A percentile compares a stretch with the other conserved stretches of the same genome.
Conservation (phyloP, 1,140 invertebrate species). For the Lethrus apterus region DNA sequence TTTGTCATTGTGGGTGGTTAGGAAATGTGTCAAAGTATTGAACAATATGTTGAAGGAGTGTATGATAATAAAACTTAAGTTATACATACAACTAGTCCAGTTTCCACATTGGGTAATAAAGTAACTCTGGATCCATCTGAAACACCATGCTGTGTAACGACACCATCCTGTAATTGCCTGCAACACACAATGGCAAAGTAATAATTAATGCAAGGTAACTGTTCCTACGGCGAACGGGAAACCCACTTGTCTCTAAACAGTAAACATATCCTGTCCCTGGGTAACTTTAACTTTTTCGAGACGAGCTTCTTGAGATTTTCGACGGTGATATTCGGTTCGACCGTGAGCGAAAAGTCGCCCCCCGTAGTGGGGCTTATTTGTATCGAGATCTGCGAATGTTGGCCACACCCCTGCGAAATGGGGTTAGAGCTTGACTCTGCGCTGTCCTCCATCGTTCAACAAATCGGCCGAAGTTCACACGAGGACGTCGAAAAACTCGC, state of each 20-base stretch:
- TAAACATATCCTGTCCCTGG: conserved; percentile 85
- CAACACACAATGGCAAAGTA: conserved; percentile 35
- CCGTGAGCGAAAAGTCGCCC: conserved; percentile 76
- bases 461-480: not conserved
- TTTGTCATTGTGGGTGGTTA: too few relatives aligned
- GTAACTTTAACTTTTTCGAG: conserved; percentile 84
- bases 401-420: conserved; percentile 56
- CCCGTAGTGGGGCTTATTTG: conserved; percentile 85
- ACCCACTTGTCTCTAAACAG: conserved; percentile 85
- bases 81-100: conserved; percentile 80
- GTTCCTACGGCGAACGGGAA: conserved; percentile 19
- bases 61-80: conserved; percentile 1
- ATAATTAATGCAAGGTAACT: conserved; percentile 17
- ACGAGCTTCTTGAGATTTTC: conserved; percentile 85
- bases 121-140: conserved; percentile 82
- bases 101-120: conserved; percentile 87
- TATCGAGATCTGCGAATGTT: conserved; percentile 62
- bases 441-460: conserved; percentile 37
- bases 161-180: conserved; percentile 84
- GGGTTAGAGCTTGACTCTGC: conserved; percentile 38
- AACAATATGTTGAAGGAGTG: too few relatives aligned
- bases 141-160: conserved; percentile 76
- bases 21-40: too few relatives aligned
- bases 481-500: not conserved
- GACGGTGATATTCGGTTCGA: conserved; percentile 70